Conservation (phyloP, 2,797 vertebrate species). For the Semotilus atromaculatus region DNA sequence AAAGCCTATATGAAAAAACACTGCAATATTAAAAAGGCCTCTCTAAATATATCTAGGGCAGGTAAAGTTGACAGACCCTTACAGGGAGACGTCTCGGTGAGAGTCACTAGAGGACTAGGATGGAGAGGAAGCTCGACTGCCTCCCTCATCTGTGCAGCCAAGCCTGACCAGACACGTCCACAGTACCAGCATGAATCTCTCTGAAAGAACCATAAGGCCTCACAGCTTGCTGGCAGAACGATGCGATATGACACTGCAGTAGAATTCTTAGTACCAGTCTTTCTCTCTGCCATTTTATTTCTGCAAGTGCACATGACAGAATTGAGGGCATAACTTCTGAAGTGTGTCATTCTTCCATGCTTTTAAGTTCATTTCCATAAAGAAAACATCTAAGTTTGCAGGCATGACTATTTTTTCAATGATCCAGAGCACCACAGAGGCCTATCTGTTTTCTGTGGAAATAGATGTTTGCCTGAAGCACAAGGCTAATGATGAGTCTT, state of each 20-base stretch:
- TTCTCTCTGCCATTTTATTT: slow-evolving; percentile 50
- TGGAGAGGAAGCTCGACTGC: slow-evolving; percentile 33
- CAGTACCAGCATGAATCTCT: slow-evolving; percentile 52
- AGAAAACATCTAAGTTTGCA: slow-evolving; percentile 24
- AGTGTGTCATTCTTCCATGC: slow-evolving; percentile 39
- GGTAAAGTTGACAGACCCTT: slow-evolving; percentile 36
- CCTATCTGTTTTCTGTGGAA: slow-evolving; percentile 52
- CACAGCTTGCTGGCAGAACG: slow-evolving; percentile 64
- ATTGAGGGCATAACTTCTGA: slow-evolving; percentile 46
- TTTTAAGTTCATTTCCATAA: slow-evolving; percentile 41
- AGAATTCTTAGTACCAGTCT: slow-evolving; percentile 58
- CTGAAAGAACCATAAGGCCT: slow-evolving; percentile 64
- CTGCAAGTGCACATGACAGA: slow-evolving; percentile 45
- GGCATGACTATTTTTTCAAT: slow-evolving; percentile 43
- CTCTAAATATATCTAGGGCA: slow-evolving; percentile 21
- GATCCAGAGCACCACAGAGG: slow-evolving; percentile 30
- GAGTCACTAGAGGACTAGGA: slow-evolving; percentile 32
- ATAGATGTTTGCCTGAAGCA: slow-evolving; percentile 42
- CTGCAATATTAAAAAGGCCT: slow-evolving; percentile 4
- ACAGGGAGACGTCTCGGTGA: slow-evolving; percentile 22
- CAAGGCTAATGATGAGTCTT: slow-evolving; percentile 31
- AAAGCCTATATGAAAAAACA: not conserved
- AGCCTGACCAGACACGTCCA: slow-evolving; percentile 51
- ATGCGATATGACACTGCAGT: slow-evolving; percentile 63
- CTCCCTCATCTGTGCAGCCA: slow-evolving; percentile 54